Evolutionary conservation across 2,113 vertebrate species (phyloP).

Genomic region (Athene noctua): DNA sequence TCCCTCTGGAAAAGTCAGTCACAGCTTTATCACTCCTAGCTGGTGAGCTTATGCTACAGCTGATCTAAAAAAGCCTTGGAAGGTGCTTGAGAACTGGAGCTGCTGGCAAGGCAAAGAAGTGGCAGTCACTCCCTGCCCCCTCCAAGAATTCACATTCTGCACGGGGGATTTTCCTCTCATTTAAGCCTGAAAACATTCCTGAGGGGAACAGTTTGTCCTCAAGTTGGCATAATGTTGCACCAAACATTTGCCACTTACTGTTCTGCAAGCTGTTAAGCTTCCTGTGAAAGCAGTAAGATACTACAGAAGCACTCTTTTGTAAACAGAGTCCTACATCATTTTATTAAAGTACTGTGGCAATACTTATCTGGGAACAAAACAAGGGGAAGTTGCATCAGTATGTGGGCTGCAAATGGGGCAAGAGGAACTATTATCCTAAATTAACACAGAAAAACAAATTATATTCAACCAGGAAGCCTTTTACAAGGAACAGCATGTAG

Average conservation of each 20-base stretch:
- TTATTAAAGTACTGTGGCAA: slow-evolving; percentile 19
- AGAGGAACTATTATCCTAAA: slow-evolving; percentile 20
- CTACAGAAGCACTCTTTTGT: slow-evolving; percentile 47
- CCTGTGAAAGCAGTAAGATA: slow-evolving; percentile 55
- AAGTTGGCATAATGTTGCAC: slow-evolving; percentile 51
- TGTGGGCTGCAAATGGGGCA: slow-evolving; percentile 19
- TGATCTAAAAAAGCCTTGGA: background rate
- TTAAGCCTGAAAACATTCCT: slow-evolving; percentile 68
- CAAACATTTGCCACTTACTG: slow-evolving; percentile 68
- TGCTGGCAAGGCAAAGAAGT: slow-evolving; percentile 41
- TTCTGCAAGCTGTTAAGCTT: slow-evolving; percentile 65
- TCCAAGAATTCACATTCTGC: slow-evolving; percentile 45
- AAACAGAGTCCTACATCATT: slow-evolving; percentile 40
- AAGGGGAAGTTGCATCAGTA: slow-evolving; percentile 39
- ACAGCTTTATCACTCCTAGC: background rate
- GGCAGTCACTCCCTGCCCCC: slow-evolving; percentile 22
- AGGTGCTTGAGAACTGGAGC: background rate
- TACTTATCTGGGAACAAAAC: slow-evolving; percentile 28
- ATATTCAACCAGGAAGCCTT: background rate
- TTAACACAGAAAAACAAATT: slow-evolving; percentile 17
- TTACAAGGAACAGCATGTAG: background rate
- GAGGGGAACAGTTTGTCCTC: slow-evolving; percentile 69
- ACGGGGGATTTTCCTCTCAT: slow-evolving; percentile 62
- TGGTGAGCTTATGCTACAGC: background rate
- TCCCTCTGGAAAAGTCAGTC: background rate